Base-by-base conservation (phyloP, 2,797 vertebrate genomes). In the Phylloscopus collybita region DNA sequence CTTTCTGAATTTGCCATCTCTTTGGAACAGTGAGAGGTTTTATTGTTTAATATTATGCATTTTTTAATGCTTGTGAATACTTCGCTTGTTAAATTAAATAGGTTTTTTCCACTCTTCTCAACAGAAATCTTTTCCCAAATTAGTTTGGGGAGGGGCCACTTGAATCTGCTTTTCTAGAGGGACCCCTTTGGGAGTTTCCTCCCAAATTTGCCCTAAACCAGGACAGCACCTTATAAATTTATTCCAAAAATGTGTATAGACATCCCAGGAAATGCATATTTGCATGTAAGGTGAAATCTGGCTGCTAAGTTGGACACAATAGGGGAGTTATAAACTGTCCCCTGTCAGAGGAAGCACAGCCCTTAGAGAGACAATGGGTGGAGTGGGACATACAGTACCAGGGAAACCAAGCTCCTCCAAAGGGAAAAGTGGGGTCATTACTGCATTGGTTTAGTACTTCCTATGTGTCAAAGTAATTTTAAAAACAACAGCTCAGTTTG, bases 281-380 rank as follows among this genome's bases (percentile, higher is more conserved):
- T 29, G 8, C 30, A 23, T 1, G 2, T 9, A 65, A 94, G 8
- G 29, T 86, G 80, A 86, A 81, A 93, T 49, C 38, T 8, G 2
- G 12, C 60, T 36, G 49, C 60, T 75, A 60, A 62, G 1, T 1
- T 44, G n/a, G 23, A 32, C 0, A 0, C 8, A 40, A 71, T 84
- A 92, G 15, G 23, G 29, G 60, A 49, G 8, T 56, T 51, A 54
- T 7, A 85, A 83, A 86, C 10, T 71, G 13, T 3, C 9, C 21
- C 9, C 27, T n/a, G 26, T 11, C 54, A 86, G 65, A 72, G 27
- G 0, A 73, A 62, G 16, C 36, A 32, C 9, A 57, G 38, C 21
- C 26, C 45, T 73, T 26, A 38, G 5, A 42, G 17, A 45, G 50
- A 88, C 0, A 0, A 32, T 13, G 26, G 1, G 1, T 32, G 27